Percentiles rank a stretch among this genome's conserved stretches.
phyloP scores from a whole-genome alignment of 2,113 vertebrate species.

The Pygathrix nemaeus region DNA sequence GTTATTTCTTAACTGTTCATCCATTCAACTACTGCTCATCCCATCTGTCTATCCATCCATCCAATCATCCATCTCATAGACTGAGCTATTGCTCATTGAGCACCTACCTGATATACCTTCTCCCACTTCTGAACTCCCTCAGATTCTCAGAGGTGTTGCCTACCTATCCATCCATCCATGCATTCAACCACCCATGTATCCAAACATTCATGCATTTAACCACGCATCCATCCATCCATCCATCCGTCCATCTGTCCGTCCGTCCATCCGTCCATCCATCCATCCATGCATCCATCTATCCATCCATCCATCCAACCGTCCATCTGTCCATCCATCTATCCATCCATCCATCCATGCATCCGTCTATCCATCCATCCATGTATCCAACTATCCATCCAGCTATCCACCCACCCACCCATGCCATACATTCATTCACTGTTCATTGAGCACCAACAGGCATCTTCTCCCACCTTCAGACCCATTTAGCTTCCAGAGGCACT shows the following conservation, averaged over 20 bases:
- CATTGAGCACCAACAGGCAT: not conserved
- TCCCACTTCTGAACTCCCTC: not conserved
- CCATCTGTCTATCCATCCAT: too few relatives aligned
- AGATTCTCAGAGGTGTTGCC: not conserved
- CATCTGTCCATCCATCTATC: rapidly evolving
- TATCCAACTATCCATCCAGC: not conserved
- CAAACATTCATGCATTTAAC: rapidly evolving
- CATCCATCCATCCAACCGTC: not conserved
- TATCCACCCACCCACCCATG: not conserved
- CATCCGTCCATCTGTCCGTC: not conserved
- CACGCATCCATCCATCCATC: rapidly evolving
- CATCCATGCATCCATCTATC: not conserved
- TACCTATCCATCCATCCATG: not conserved
- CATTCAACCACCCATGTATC: too few relatives aligned
- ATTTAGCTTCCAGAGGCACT: not conserved
- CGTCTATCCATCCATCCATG: not conserved
- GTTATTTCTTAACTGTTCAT: not conserved
- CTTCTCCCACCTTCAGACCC: not conserved
- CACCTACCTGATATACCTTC: not conserved
- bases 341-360: not conserved
- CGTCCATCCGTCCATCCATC: not conserved
- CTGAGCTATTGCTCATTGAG: too few relatives aligned
- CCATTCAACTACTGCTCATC: not conserved
- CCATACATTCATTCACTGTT: too few relatives aligned
- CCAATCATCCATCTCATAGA: too few relatives aligned